phyloP scores from a whole-genome alignment of 2,797 vertebrate genomes.

The Sphenodon punctatus region DNA sequence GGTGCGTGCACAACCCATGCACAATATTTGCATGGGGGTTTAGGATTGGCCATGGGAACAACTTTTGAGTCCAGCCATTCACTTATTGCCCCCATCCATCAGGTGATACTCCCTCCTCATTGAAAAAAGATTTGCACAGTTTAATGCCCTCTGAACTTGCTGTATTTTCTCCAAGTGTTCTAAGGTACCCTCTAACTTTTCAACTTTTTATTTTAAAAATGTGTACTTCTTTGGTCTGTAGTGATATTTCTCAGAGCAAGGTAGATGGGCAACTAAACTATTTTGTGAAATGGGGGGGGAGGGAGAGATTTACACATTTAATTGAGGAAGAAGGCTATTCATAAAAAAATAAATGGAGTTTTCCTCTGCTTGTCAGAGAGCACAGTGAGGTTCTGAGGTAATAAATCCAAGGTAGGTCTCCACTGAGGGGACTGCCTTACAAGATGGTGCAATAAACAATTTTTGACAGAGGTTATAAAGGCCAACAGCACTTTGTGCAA shows the following conservation, averaged over 20 bases:
- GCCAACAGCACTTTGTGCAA: conserved; percentile 53
- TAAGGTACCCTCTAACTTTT: background rate
- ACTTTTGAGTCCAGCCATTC: too few species aligned
- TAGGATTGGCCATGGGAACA: too few species aligned
- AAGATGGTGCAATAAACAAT: conserved; percentile 66
- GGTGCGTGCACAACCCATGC: too few species aligned
- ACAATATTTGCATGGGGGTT: too few species aligned
- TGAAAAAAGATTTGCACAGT: too few species aligned
- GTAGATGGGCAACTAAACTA: background rate
- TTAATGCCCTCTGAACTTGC: too few species aligned
- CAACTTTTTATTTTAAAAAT: too few species aligned
- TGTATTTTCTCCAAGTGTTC: background rate
- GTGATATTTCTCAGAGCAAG: conserved; percentile 14
- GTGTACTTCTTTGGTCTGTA: background rate
- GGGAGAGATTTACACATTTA: conserved; percentile 32
- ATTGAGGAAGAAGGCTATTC: conserved; percentile 38
- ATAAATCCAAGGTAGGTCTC: conserved; percentile 55
- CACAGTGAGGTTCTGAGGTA: conserved; percentile 34
- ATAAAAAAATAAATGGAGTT: conserved; percentile 57
- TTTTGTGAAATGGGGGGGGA: too few species aligned
- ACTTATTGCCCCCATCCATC: too few species aligned
- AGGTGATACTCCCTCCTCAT: too few species aligned
- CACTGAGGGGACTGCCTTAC: conserved; percentile 46
- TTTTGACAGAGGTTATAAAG: conserved; percentile 68
- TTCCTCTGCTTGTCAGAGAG: conserved; percentile 36